Evolutionary conservation across 1,140 invertebrate genomes (phyloP).

Genomic region (Brachionus paranguensis): DNA sequence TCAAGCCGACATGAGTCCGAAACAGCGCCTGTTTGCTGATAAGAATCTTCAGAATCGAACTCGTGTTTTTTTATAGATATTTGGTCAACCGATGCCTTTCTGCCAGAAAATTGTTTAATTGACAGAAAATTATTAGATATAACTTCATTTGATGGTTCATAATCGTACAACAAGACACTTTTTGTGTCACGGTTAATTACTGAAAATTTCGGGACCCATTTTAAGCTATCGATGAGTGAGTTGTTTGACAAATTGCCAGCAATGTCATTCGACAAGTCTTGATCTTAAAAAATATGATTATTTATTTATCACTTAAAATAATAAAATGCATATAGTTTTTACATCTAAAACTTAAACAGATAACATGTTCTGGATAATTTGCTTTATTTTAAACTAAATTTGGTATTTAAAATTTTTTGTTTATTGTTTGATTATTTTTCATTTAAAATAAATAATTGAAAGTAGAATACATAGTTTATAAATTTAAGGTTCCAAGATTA

Average conservation of each 20-base stretch:
- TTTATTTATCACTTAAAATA: background rate
- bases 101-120: background rate
- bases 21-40: background rate
- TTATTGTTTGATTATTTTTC: too few species aligned
- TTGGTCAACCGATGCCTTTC: background rate
- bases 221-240: background rate
- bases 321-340: background rate
- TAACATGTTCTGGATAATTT: too few species aligned
- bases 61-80: background rate
- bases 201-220: slow-evolving; percentile 17
- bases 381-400: too few species aligned
- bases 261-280: slow-evolving; percentile 4
- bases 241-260: background rate
- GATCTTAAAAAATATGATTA: background rate
- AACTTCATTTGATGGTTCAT: background rate
- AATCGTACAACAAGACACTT: background rate
- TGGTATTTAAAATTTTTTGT: too few species aligned
- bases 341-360: too few species aligned
- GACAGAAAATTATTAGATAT: background rate
- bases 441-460: too few species aligned
- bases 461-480: too few species aligned
- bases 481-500: too few species aligned
- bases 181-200: background rate
- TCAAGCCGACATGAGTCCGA: background rate
- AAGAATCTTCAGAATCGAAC: background rate